Evolutionary conservation across 2,113 vertebrate species (phyloP), one percentile per base, ranked within the genome.

Genomic region (Microcebus jonahi): DNA sequence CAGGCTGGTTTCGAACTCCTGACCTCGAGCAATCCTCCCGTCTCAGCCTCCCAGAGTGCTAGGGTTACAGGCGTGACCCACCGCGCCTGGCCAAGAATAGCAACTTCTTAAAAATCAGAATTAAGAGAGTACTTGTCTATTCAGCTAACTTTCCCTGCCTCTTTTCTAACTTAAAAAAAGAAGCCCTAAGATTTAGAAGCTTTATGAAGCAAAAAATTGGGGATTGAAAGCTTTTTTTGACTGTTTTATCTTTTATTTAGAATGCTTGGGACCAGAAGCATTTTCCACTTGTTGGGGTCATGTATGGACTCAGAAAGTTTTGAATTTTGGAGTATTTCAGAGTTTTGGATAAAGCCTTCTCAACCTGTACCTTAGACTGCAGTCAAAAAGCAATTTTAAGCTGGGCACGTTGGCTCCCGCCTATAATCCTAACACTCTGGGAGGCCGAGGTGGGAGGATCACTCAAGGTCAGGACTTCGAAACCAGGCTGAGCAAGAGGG

Each of bases 201-300:
- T 55, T 63, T 83, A 83, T 88, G 87, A 83, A 90, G 36, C n/a
- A 53, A 83, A 92, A 96, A 82, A 67, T 82, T 94, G 17, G 63
- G 21, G 55, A 81, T 63, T 82, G 15, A 73, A 82, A 71, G 70
- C 42, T 87, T 82, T 5, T 48, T 50, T 23, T 57, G 77, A 48
- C 67, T 90, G 15, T 70, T 93, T 92, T 71, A 23, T 71, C 36
- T 20, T n/a, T 39, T 71, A 39, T 71, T 36, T 20, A n/a, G 25
- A 71, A 39, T 71, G 68, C 36, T 71, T 39, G 36, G 13, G 21
- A 39, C n/a, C 5, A 39, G 68, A 67, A 67, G 63, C 63, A 67
- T 34, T 67, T 67, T 48, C 48, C 48, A 48, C 48, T 48, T 48
- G 48, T 48, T 48, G 48, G 48, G 8, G 48, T 48, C 48, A 48